These are phyloP conservation scores for Cyprinella venusta DNA, from an alignment of 2,797 vertebrate genomes.

Conservation along the genomic window DNA sequence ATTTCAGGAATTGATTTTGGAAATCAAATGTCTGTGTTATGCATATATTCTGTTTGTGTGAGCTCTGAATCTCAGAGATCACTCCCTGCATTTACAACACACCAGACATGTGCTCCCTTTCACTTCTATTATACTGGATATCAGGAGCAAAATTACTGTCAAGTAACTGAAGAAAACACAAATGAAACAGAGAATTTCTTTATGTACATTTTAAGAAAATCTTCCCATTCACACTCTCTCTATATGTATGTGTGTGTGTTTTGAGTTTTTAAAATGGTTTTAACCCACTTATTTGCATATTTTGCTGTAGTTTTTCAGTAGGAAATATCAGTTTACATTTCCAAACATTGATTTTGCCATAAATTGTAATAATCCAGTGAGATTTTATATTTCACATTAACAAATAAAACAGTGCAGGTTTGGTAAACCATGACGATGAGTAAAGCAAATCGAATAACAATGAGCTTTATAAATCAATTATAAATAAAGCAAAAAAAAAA, in stretches of 20 bases:
- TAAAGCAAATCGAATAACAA: not conserved
- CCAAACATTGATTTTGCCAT: too few relatives aligned
- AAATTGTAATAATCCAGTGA: too few relatives aligned
- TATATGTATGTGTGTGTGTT: too few relatives aligned
- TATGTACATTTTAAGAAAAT: not conserved
- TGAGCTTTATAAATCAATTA: too few relatives aligned
- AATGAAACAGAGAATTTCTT: not conserved
- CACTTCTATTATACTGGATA: not conserved
- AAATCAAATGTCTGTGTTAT: constrained; percentile 12
- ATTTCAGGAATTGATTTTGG: constrained; percentile 16
- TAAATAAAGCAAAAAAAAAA: not conserved
- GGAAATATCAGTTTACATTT: too few relatives aligned
- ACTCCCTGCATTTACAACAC: not conserved
- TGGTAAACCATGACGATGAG: not conserved
- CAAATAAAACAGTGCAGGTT: not conserved
- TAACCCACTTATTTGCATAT: too few relatives aligned
- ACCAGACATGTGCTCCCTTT: not conserved
- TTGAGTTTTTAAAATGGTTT: too few relatives aligned
- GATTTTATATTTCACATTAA: not conserved
- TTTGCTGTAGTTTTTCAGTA: too few relatives aligned
- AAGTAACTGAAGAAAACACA: not conserved
- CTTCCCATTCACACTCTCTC: not conserved
- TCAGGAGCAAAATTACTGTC: not conserved
- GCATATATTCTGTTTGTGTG: constrained; percentile 24
- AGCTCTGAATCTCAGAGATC: not conserved